Percentiles rank a stretch among this genome's conserved stretches.
These are phyloP conservation scores for Pocillopora verrucosa DNA, from an alignment of 64 coral and sea anemone species.

Conservation along the genomic window DNA sequence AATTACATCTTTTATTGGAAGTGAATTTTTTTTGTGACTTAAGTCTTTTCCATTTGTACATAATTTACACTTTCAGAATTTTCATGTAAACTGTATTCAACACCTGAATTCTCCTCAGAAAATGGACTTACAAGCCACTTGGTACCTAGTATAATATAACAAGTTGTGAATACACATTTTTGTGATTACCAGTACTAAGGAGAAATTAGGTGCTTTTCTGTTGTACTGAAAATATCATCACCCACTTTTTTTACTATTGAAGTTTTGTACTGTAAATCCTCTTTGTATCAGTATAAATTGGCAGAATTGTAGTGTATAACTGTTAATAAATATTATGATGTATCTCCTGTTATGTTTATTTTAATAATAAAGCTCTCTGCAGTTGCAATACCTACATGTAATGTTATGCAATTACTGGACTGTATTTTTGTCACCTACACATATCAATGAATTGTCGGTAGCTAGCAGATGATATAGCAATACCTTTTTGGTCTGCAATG, in stretches of 20 bases:
- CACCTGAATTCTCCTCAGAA: constrained; percentile 22
- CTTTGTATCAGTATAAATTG: constrained; percentile 1
- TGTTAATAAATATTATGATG: constrained; percentile 1
- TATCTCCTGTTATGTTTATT: constrained; percentile 26
- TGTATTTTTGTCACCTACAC: constrained; percentile 21
- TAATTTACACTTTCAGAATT: constrained; percentile 17
- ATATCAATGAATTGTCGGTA: background rate
- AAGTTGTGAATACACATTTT: too few relatives aligned
- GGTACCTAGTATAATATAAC: too few relatives aligned
- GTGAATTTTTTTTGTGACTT: background rate
- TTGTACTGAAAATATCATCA: constrained; percentile 2
- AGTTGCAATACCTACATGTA: constrained; percentile 16
- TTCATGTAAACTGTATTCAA: background rate
- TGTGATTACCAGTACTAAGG: background rate
- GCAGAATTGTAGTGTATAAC: background rate
- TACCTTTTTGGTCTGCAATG: background rate
- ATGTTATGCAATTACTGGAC: constrained; percentile 35
- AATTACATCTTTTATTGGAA: background rate
- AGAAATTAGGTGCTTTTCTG: constrained; percentile 4
- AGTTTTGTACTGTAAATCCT: constrained; percentile 42
- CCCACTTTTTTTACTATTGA: constrained; percentile 40
- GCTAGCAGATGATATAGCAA: constrained; percentile 44
- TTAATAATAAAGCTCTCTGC: constrained; percentile 25
- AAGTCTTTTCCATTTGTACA: constrained; percentile 14
- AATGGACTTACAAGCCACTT: background rate